Evolutionary conservation across 2,888 invertebrate species (phyloP).

Genomic region (Drosophila peninsularis): DNA sequence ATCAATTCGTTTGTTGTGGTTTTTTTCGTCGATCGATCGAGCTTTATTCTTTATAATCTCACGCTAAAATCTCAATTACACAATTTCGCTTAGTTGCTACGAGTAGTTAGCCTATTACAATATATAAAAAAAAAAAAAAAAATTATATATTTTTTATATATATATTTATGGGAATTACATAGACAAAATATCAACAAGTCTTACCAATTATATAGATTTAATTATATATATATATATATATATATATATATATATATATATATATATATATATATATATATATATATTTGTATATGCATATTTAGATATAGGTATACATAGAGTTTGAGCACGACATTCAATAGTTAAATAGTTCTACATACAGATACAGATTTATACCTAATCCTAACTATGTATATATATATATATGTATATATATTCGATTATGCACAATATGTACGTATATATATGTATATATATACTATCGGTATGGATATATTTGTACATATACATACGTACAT

Average conservation of each 20-base stretch:
- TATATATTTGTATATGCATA: slow-evolving; percentile 9
- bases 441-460: neutral
- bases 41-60: slow-evolving; percentile 32
- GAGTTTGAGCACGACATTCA: slow-evolving; percentile 33
- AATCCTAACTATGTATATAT: slow-evolving; percentile 21
- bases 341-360: slow-evolving; percentile 53
- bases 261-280: slow-evolving; percentile 20
- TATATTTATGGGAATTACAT: slow-evolving; percentile 45
- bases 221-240: slow-evolving; percentile 7
- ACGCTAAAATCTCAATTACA: slow-evolving; percentile 73
- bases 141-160: slow-evolving; percentile 11
- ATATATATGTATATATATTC: neutral
- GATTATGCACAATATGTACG: neutral
- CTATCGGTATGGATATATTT: neutral
- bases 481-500: slow-evolving; percentile 1
- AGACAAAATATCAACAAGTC: slow-evolving; percentile 76
- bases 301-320: slow-evolving; percentile 25
- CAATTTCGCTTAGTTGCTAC: slow-evolving; percentile 67
- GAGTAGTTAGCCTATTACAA: slow-evolving; percentile 68
- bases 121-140: slow-evolving; percentile 49
- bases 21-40: neutral
- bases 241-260: slow-evolving; percentile 6
- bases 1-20: slow-evolving; percentile 4
- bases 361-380: slow-evolving; percentile 42
- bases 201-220: slow-evolving; percentile 40